Base-by-base conservation (phyloP, 1,140 invertebrate species). In the Saccostrea glomerata region DNA sequence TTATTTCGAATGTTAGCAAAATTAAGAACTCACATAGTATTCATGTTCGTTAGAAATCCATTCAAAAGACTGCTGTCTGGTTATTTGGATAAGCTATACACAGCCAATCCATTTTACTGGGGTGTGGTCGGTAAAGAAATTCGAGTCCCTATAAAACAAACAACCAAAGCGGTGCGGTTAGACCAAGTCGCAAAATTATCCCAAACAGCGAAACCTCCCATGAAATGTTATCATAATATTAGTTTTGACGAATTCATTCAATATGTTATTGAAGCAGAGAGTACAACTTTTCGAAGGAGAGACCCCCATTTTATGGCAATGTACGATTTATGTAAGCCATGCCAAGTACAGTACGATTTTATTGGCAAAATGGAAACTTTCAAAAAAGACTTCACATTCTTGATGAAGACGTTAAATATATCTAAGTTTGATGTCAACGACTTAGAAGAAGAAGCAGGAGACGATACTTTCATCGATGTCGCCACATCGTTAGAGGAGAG, bases 1-100 rank as follows among this genome's bases (percentile, higher is more conserved):
- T 63, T 87, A 58, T 83, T 63, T 36, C 30, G 82, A 12, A 83
- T 87, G 73, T 55, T 83, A 11, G 55, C 82, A 82, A 77, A 88
- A 70, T 12, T 63, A 36, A n/a, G 58, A 15, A 63, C 55, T 13
- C 47, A 63, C 20, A 13, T 36, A 36, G 7, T 85, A 54, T 90
- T 90, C 55, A 83, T 89, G 54, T 89, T 90, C 63, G 88, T 87
- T 11, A 82, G 90, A 73, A 87, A 90, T 63, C 90, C 90, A 15
- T 90, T 89, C 58, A 82, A 84, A 9, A 73, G 90, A 66, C 77
- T 90, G 15, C 40, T 90, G 11, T 90, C 90, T 13, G 90, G 86
- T 40, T 90, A 89, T 82, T 70, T 90, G 23, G 90, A 90, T 85
- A 90, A 90, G 73, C 13, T 90, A 40, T 90, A 87, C 47, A 86